Conservation (phyloP, 2,113 vertebrate species). For the Egretta garzetta region DNA sequence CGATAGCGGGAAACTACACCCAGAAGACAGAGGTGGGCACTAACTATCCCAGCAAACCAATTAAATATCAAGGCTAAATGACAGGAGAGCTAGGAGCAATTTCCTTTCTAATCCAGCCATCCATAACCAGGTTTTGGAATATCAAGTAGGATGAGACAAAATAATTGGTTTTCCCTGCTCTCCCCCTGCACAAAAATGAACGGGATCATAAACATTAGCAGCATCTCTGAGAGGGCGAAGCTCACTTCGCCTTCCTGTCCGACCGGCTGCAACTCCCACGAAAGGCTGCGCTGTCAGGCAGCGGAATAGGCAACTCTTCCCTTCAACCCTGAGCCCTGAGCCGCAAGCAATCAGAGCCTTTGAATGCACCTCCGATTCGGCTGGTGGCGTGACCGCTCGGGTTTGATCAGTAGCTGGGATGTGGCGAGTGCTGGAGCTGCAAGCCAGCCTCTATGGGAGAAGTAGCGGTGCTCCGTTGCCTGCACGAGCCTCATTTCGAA, state of each 20-base stretch:
- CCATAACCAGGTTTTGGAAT: background rate
- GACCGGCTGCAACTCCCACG: background rate
- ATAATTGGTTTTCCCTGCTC: background rate
- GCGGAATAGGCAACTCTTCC: background rate
- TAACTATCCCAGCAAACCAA: background rate
- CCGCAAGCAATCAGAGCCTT: background rate
- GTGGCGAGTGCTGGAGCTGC: background rate
- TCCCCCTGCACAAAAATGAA: background rate
- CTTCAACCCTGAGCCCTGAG: fast-evolving
- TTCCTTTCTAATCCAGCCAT: background rate
- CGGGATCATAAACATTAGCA: background rate
- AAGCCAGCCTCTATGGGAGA: background rate
- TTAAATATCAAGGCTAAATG: background rate
- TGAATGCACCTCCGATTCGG: background rate
- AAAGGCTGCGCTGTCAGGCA: background rate
- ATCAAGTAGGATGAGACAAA: background rate
- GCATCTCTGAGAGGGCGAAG: background rate
- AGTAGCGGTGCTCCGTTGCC: background rate
- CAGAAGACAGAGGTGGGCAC: background rate
- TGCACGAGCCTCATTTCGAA: background rate
- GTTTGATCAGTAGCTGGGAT: background rate
- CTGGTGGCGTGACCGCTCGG: background rate
- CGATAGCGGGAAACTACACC: background rate
- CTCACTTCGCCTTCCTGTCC: background rate
- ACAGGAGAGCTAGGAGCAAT: background rate